Evolutionary conservation across 2,113 vertebrate genomes (phyloP).

Genomic region (Archilochus colubris): DNA sequence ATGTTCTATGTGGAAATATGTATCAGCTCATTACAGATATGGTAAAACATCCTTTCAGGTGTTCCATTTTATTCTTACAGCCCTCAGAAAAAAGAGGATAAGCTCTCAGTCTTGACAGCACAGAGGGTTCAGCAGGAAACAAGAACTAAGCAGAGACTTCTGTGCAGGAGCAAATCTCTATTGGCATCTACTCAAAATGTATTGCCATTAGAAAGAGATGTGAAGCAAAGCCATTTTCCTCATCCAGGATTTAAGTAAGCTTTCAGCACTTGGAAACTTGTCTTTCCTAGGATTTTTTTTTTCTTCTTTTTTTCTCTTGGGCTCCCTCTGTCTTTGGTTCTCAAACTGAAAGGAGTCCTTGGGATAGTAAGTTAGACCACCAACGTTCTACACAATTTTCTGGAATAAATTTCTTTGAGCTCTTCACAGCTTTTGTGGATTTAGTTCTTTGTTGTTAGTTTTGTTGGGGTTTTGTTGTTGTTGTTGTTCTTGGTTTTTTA

Average conservation of each 20-base stretch:
- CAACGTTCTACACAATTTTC: background rate
- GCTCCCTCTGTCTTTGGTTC: background rate
- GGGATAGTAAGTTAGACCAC: background rate
- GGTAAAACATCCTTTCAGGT: background rate
- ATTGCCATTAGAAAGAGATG: background rate
- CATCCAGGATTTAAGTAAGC: constrained; percentile 6
- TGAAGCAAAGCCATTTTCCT: background rate
- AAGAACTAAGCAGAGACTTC: constrained; percentile 16
- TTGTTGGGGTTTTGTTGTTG: background rate
- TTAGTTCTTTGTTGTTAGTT: background rate
- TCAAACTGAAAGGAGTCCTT: background rate
- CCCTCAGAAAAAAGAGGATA: background rate
- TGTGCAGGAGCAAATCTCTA: constrained; percentile 28
- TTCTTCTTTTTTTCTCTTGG: background rate
- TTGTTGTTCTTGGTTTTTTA: background rate
- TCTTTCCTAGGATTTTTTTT: background rate
- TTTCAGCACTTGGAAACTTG: background rate
- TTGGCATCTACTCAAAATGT: constrained; percentile 30
- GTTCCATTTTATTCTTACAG: background rate
- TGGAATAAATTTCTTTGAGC: background rate
- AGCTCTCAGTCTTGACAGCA: background rate
- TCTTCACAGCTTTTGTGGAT: background rate
- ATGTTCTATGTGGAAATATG: background rate
- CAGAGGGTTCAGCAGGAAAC: constrained; percentile 20
- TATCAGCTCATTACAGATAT: background rate